Percentiles rank a stretch among this genome's conserved stretches.
These are phyloP conservation scores for Chanos chanos DNA, from an alignment of 2,797 vertebrate genomes.

Conservation along the genomic window DNA sequence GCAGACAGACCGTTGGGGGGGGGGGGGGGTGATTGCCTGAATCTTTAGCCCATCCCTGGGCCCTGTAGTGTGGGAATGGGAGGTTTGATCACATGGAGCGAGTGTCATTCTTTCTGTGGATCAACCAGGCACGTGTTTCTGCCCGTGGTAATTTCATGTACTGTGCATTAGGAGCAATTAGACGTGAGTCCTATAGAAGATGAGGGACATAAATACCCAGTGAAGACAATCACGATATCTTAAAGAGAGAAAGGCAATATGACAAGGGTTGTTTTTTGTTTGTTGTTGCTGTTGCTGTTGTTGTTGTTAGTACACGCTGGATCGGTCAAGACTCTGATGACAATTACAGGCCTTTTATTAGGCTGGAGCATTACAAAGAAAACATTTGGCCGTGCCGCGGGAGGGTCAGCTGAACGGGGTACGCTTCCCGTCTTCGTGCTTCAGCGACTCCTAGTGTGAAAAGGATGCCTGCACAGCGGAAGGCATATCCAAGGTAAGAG, in stretches of 20 bases:
- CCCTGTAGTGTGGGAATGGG: not conserved
- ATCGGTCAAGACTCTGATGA: too few relatives aligned
- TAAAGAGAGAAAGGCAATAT: too few relatives aligned
- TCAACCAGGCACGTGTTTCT: not conserved
- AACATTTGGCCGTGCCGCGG: too few relatives aligned
- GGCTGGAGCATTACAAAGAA: too few relatives aligned
- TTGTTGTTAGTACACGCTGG: too few relatives aligned
- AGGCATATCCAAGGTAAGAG: too few relatives aligned
- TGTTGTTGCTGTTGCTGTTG: too few relatives aligned
- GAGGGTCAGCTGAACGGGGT: too few relatives aligned
- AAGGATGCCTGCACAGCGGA: too few relatives aligned
- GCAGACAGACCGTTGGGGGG: not conserved
- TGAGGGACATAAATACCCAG: not conserved
- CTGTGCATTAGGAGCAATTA: not conserved
- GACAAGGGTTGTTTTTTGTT: not conserved
- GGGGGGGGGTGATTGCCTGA: not conserved
- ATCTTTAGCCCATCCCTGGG: constrained; percentile 10
- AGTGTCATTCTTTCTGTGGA: not conserved
- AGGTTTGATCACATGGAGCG: not conserved
- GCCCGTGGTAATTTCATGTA: not conserved
- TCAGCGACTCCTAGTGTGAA: too few relatives aligned
- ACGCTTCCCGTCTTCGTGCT: too few relatives aligned
- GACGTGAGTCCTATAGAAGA: not conserved
- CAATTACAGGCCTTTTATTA: too few relatives aligned
- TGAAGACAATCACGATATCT: not conserved